A percentile compares a stretch with the other conserved stretches of the same genome.
These are phyloP conservation scores for Notarius quadriscutis DNA, from an alignment of 2,113 vertebrate genomes.

Conservation along the genomic window DNA sequence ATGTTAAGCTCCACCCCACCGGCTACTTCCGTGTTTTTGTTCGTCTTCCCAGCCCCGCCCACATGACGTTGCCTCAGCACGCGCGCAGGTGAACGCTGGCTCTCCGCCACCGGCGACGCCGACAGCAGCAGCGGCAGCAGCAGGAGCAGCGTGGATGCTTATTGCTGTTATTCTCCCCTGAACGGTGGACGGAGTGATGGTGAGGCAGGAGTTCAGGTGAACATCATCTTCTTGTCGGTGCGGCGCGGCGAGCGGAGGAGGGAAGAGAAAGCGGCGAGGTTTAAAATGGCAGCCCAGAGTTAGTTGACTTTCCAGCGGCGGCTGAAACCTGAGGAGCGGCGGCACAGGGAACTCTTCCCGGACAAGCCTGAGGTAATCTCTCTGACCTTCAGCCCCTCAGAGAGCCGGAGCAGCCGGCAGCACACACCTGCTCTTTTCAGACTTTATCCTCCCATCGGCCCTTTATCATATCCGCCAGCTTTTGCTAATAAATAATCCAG, in stretches of 20 bases:
- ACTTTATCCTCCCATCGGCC: background rate
- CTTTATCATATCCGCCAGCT: too few species aligned
- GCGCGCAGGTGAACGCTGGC: conserved; percentile 30
- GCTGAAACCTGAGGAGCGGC: background rate
- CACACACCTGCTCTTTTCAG: background rate
- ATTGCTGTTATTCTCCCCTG: too few species aligned
- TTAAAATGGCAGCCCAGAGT: background rate
- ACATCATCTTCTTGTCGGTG: background rate
- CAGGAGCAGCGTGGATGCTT: background rate
- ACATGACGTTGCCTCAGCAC: background rate
- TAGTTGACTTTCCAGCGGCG: background rate
- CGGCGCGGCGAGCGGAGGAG: background rate
- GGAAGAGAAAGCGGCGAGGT: too few species aligned
- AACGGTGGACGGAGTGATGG: background rate
- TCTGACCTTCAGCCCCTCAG: background rate
- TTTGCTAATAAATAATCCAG: background rate
- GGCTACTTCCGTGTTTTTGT: conserved; percentile 9
- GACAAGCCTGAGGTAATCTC: background rate
- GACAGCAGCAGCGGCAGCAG: background rate
- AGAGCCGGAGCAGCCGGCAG: too few species aligned
- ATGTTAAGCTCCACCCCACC: conserved; percentile 1
- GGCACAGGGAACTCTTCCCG: background rate
- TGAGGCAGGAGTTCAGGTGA: background rate
- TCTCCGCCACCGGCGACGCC: too few species aligned
- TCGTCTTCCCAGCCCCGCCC: conserved; percentile 27